Conservation (phyloP, 2,888 invertebrate species). For the Acronicta aceris region DNA sequence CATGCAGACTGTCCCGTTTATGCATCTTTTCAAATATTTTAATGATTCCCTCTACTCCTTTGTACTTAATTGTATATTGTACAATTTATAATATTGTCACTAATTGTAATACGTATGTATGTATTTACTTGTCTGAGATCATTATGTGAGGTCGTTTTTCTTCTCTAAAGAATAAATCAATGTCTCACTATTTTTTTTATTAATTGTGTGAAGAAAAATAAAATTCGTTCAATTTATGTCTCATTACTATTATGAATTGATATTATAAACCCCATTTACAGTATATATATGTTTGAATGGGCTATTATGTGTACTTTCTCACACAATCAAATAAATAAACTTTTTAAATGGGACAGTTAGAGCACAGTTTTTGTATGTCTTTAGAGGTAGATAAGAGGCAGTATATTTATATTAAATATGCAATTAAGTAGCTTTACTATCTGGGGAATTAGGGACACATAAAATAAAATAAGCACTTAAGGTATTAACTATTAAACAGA, state of each 20-base stretch:
- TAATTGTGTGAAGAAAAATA: conserved; percentile 13
- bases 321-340: conserved; percentile 9
- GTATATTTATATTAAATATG: too few relatives aligned
- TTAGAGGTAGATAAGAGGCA: too few relatives aligned
- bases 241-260: conserved; percentile 33
- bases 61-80: neutral
- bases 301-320: conserved; percentile 20
- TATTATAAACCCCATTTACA: conserved; percentile 25
- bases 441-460: too few relatives aligned
- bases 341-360: conserved; percentile 1
- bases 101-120: too few relatives aligned
- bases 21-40: too few relatives aligned
- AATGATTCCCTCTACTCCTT: too few relatives aligned
- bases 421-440: neutral
- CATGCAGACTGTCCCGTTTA: too few relatives aligned
- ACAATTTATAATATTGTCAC: neutral
- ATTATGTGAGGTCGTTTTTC: conserved; percentile 2
- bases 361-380: too few relatives aligned
- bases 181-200: conserved; percentile 4
- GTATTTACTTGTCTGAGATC: neutral
- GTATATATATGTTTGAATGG: conserved; percentile 14
- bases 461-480: too few relatives aligned
- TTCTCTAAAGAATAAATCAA: conserved; percentile 18
- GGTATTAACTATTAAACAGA: neutral
- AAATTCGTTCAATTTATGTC: conserved; percentile 34